A percentile compares a stretch with the other conserved stretches of the same genome.
These are phyloP conservation scores for Microhierax caerulescens DNA, from an alignment of 2,797 vertebrate species.

Conservation along the genomic window DNA sequence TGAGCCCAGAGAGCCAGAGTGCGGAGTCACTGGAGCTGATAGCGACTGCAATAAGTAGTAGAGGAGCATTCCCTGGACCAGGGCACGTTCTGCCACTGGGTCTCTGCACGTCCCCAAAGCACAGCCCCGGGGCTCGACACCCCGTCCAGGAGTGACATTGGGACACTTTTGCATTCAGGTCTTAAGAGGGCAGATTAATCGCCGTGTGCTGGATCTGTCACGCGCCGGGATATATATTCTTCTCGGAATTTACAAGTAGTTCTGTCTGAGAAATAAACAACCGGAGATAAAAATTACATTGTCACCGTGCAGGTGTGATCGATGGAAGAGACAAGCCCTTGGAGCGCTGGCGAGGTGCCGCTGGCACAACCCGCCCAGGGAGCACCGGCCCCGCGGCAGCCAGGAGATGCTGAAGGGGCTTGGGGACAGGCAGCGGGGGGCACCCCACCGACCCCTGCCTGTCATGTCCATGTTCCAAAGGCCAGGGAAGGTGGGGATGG, in stretches of 20 bases:
- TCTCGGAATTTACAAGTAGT: conserved; percentile 81
- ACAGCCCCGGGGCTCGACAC: neutral
- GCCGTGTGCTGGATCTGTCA: conserved; percentile 75
- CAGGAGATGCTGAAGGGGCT: neutral
- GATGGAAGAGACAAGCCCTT: conserved; percentile 54
- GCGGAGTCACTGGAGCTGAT: neutral
- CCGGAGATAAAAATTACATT: conserved; percentile 81
- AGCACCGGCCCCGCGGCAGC: neutral
- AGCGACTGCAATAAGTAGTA: neutral
- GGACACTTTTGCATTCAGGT: conserved; percentile 53
- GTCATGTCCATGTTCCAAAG: neutral
- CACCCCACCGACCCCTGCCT: accelerated
- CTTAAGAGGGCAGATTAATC: conserved; percentile 78
- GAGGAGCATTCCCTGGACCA: neutral
- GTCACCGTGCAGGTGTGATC: conserved; percentile 78
- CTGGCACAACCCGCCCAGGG: neutral
- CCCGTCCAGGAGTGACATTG: conserved; percentile 1
- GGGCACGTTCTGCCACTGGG: neutral
- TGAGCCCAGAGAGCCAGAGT: neutral
- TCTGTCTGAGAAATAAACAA: conserved; percentile 81
- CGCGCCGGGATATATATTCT: conserved; percentile 74
- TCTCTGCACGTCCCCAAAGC: neutral
- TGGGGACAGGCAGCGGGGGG: accelerated
- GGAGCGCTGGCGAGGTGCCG: neutral
- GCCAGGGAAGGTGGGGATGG: neutral